These are phyloP conservation scores for Rhopalosiphum maidis DNA, from an alignment of 1,140 invertebrate genomes.

Conservation along the genomic window DNA sequence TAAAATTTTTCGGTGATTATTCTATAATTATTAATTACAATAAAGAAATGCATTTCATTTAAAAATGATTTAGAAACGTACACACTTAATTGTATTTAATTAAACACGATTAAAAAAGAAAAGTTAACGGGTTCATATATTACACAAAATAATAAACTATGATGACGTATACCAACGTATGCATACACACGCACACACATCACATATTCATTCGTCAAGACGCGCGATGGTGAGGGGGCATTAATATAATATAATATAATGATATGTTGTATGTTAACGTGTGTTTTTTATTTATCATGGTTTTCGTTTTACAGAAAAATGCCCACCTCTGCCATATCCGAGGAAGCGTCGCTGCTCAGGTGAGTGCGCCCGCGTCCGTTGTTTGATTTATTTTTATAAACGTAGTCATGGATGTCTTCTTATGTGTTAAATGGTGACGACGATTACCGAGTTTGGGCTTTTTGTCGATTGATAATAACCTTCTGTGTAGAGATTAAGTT, in stretches of 20 bases:
- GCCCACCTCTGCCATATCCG: conserved; percentile 72
- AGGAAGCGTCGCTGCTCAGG: conserved; percentile 75
- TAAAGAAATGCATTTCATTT: no score
- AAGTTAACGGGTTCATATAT: no score
- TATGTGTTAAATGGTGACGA: background rate
- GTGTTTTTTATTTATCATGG: background rate
- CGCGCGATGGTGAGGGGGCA: background rate
- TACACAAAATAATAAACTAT: no score
- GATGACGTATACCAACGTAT: no score
- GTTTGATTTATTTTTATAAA: background rate
- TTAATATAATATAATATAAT: background rate
- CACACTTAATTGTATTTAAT: no score
- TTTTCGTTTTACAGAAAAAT: conserved; percentile 65
- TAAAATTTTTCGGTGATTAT: no score
- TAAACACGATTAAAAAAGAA: no score
- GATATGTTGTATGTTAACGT: background rate
- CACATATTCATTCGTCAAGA: no score
- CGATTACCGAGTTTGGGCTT: background rate
- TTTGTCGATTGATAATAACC: background rate
- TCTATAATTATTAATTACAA: no score
- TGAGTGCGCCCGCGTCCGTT: conserved; percentile 64
- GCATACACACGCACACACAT: background rate
- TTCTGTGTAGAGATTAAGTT: background rate
- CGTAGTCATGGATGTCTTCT: background rate
- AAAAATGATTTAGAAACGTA: no score